Base-by-base conservation (phyloP, 2,113 vertebrate species). In the Oreochromis aureus region DNA sequence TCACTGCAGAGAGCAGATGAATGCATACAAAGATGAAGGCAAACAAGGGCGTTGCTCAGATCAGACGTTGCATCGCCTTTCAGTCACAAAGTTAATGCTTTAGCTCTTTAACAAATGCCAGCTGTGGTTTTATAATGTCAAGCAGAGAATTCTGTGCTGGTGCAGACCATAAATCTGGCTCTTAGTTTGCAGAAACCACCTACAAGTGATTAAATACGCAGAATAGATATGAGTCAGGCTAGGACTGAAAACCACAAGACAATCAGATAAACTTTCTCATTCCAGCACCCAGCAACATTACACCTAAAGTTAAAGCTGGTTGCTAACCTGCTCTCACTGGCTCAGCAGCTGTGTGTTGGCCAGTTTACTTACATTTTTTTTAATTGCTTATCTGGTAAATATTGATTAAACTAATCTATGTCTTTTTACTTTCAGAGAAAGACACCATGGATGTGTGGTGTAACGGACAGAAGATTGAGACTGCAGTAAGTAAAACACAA, bases 401-500 rank as follows among this genome's bases (percentile, higher is more conserved):
- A 6, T 24, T 24, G 22, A 22, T 22, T 22, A 22, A 22, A 22
- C 22, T 22, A 24, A 24, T 24, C 22, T 2, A 24, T 24, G 18
- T 82, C 63, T 71, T 4, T 12, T 83, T 16, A n/a, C 24, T 87
- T 91, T 82, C 96, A 99, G 99, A 99, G 94, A 99, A 99, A 94
- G 98, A 99, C 94, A 99, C 98, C 0, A 99, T 99, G 99, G 99
- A 99, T 46, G 96, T 99, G 48, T 99, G 98, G 99, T 99, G 98
- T 93, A 99, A 99, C 1, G 99, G 99, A 32, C 95, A 97, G 46
- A 99, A 98, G 87, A 95, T 99, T 96, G 98, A 99, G 95, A 99
- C 99, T 11, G 98, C 97, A 66, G 98, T 99, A 97, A 80, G 98
- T 97, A 86, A 84, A 6, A 44, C 7, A 24, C 7, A 7, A 19